Conservation (phyloP, 2,797 vertebrate genomes). For the Neopelma chrysocephalum region DNA sequence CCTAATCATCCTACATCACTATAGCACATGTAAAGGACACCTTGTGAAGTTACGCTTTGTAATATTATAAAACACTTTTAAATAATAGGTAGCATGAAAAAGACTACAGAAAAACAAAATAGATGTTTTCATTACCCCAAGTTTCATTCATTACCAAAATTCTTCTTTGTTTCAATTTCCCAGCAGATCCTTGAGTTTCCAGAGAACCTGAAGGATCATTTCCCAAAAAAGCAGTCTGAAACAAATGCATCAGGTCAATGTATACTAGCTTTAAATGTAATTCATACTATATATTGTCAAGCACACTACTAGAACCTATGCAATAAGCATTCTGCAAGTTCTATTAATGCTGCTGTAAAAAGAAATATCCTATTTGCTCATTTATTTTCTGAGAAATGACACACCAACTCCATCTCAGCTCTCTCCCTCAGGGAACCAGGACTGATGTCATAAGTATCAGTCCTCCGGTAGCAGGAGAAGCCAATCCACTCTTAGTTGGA, state of each 20-base stretch:
- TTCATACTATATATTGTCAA: neutral
- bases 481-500: neutral
- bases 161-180: neutral
- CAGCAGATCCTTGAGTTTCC: neutral
- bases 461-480: neutral
- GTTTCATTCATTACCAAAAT: neutral
- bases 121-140: neutral
- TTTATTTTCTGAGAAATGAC: neutral
- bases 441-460: neutral
- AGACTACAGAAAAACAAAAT: neutral
- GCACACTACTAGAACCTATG: neutral
- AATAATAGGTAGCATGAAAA: neutral
- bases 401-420: neutral
- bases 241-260: neutral
- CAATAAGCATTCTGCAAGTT: neutral
- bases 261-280: neutral
- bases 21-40: neutral
- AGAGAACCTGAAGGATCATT: neutral
- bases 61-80: neutral
- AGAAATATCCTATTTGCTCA: neutral
- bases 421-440: neutral
- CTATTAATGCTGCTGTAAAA: neutral
- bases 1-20: neutral
- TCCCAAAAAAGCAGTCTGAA: neutral
- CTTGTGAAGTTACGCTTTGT: neutral